Base-by-base conservation (phyloP, 2,797 vertebrate genomes). In the Caiman crocodilus region DNA sequence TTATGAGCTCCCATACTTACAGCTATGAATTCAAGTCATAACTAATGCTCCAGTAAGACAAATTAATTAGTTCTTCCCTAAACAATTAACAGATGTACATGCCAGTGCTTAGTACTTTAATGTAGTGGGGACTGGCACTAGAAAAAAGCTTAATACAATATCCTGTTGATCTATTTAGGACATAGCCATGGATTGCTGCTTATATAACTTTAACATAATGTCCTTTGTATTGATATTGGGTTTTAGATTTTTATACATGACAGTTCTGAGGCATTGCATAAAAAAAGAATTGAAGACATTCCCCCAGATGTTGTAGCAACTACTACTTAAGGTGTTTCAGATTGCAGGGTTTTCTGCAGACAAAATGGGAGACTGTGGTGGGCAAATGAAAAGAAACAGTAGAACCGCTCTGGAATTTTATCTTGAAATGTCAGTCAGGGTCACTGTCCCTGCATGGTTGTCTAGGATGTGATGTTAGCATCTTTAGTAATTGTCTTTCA, bases 191-290 rank as follows among this genome's bases (percentile, higher is more conserved):
- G 17, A 30, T 56, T 91, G 60, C 63, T 90, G 28, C 73, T 89
- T 50, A 42, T 69, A 58, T 88, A 83, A 89, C 80, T 85, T 76
- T 56, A 93, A 79, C 88, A 65, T 71, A 89, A 79, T 28, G 7
- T 89, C 21, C 61, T 76, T 71, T 85, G 56, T 0, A 0, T 1
- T 0, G 23, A 28, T 42, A 50, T 4, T 56, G 55, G 28, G 28
- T 12, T 94, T 94, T 89, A 82, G 25, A 21, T 79, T 94, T 96
- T 96, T 94, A 65, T 93, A 63, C 59, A 9, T 75, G 61, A 50
- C 65, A 95, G 74, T 50, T 50, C 85, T 84, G 92, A 25, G 15
- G 15, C 76, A 16, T 11, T 32, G 32, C 35, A 25, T 35, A 23
- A 92, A 94, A 93, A 94, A 93, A 94, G 85, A 69, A 61, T 30